phyloP scores from a whole-genome alignment of 2,113 vertebrate genomes.

The Apistogramma diplotaenia region DNA sequence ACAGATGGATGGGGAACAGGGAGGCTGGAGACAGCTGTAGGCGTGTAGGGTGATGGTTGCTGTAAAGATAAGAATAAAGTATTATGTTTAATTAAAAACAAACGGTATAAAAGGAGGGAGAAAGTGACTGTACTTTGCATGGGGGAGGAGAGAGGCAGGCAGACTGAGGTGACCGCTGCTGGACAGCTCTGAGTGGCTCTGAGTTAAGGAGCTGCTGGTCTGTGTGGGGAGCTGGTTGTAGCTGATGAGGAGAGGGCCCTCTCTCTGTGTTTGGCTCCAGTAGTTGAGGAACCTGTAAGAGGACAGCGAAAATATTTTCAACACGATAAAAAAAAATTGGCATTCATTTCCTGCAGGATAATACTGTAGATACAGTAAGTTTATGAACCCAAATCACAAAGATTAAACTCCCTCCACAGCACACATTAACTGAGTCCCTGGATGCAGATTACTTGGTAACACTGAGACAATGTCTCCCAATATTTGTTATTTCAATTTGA shows the following conservation, averaged over 20 bases:
- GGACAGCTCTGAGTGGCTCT: not conserved
- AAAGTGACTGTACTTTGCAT: conserved; percentile 67
- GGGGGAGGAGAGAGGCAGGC: conserved; percentile 76
- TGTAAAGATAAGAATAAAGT: conserved; percentile 31
- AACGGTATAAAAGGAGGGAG: not conserved
- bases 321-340: not conserved
- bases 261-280: conserved; percentile 9
- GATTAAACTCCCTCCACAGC: not conserved
- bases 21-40: not conserved
- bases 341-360: not conserved
- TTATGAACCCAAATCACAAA: not conserved
- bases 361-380: not conserved
- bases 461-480: no score
- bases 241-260: conserved; percentile 33
- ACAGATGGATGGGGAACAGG: conserved; percentile 16
- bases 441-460: no score
- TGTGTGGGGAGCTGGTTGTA: conserved; percentile 11
- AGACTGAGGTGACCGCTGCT: conserved; percentile 30
- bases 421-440: no score
- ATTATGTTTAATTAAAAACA: not conserved
- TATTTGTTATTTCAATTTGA: no score
- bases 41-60: conserved; percentile 62
- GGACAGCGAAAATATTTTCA: not conserved
- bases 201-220: conserved; percentile 30
- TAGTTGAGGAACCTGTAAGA: conserved; percentile 32